These are phyloP conservation scores for Carassius carassius DNA, from an alignment of 2,113 vertebrate genomes.

Conservation along the genomic window DNA sequence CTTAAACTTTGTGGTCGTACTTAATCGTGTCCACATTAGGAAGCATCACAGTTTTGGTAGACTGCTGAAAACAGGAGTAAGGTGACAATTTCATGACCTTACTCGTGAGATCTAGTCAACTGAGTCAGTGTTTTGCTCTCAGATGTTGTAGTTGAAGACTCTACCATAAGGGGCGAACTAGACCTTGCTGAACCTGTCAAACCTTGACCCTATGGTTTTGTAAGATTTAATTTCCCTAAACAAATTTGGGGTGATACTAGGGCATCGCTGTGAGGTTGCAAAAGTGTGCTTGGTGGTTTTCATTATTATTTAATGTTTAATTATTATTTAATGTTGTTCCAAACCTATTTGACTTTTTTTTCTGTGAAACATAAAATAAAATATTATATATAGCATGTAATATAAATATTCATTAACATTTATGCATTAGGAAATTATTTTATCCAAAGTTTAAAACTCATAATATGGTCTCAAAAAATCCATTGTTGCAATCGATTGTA, in stretches of 20 bases:
- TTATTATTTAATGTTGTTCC: neutral
- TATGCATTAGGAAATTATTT: neutral
- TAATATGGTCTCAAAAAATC: neutral
- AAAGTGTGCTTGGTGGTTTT: constrained; percentile 5
- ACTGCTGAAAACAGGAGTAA: neutral
- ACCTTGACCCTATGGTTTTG: neutral
- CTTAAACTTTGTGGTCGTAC: neutral
- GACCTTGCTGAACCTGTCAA: neutral
- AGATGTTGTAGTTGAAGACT: neutral
- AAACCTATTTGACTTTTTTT: neutral
- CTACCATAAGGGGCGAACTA: constrained; percentile 12
- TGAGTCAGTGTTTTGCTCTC: neutral
- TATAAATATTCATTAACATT: too few relatives aligned
- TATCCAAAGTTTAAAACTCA: too few relatives aligned
- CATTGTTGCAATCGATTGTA: neutral
- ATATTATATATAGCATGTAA: too few relatives aligned
- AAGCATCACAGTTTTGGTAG: constrained; percentile 1
- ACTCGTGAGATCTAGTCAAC: neutral
- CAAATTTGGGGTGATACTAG: neutral
- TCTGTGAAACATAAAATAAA: neutral
- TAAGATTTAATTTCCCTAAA: neutral
- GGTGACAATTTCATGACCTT: constrained; percentile 43
- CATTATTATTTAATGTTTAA: constrained; percentile 5
- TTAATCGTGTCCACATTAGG: constrained; percentile 20
- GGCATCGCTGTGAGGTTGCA: neutral